Base-by-base conservation (phyloP, 2,113 vertebrate species). In the Haemorhous mexicanus region DNA sequence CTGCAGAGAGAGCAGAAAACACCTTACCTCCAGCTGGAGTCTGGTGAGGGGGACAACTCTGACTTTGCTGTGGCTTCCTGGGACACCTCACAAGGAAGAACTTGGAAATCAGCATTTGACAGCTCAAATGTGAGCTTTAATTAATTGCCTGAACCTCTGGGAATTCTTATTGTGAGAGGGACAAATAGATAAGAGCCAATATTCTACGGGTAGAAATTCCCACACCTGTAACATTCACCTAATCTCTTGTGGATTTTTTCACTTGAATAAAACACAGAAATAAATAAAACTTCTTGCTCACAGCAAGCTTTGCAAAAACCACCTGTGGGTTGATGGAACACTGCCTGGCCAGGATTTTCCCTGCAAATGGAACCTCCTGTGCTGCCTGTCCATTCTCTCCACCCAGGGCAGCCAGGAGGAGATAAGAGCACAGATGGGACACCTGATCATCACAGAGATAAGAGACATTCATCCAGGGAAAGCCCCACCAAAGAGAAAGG, bases 251-350 rank as follows among this genome's bases (percentile, higher is more conserved):
- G 16, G 12, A 46, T 58, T 49, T 52, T 52, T 56, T 20, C 20
- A 53, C 15, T 24, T 30, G 26, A 72, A 35, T 35, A 27, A 64
- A 52, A 28, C 2, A 5, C 10, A 2, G 3, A 79, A 64, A 30
- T 11, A 37, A 77, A 33, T 68, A 59, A 85, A 44, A 12, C 5
- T 27, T 55, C 21, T 16, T 62, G 19, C 32, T 46, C 26, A 16
- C 28, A 61, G 18, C 3, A 43, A 55, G 10, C 22, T 53, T 27
- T 41, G 39, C 1, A 2, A 1, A 44, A 70, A 68, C 13, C 0
- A 0, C 6, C 26, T 49, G 6, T 44, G 61, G 14, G 32, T 12
- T 73, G 35, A 27, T 14, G 9, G 3, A 41, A 13, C 41, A 27
- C 19, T 3, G 1, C 32, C 62, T 37, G 33, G 28, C 5, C 24